phyloP scores from a whole-genome alignment of 64 coral and sea anemone species.

The Stylophora pistillata region DNA sequence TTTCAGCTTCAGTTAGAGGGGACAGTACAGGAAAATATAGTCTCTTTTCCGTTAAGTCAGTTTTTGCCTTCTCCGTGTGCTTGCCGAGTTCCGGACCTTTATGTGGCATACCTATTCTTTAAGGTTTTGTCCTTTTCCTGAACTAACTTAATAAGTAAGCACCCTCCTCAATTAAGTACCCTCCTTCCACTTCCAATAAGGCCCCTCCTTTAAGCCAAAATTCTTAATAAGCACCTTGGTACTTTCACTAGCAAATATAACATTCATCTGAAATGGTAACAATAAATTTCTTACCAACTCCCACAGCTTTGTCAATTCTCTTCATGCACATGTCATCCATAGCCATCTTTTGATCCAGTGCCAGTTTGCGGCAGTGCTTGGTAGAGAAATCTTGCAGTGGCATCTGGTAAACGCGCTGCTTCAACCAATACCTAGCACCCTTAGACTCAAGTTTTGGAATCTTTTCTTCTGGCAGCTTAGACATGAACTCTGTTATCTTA shows the following conservation, averaged over 20 bases:
- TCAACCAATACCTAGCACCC: constrained; percentile 64
- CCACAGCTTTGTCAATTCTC: constrained; percentile 66
- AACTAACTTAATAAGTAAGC: too few species aligned
- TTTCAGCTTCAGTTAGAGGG: too few species aligned
- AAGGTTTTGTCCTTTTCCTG: too few species aligned
- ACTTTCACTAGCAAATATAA: background rate
- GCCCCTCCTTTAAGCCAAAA: background rate
- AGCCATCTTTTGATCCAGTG: constrained; percentile 89
- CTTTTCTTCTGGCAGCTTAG: constrained; percentile 61
- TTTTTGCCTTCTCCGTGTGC: too few species aligned
- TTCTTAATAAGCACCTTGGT: background rate
- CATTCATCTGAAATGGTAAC: background rate
- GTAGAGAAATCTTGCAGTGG: constrained; percentile 94
- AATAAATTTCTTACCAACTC: constrained; percentile 61
- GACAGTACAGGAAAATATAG: too few species aligned
- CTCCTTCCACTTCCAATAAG: too few species aligned
- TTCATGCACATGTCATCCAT: constrained; percentile 81
- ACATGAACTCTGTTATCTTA: constrained; percentile 85
- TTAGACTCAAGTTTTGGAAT: constrained; percentile 70
- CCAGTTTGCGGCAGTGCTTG: constrained; percentile 83
- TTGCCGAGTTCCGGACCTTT: too few species aligned
- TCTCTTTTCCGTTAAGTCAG: too few species aligned
- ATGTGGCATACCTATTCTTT: too few species aligned
- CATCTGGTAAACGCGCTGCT: constrained; percentile 80
- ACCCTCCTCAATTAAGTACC: too few species aligned